Base-by-base conservation (phyloP, 1,140 invertebrate genomes). In the Drosophila cardini region DNA sequence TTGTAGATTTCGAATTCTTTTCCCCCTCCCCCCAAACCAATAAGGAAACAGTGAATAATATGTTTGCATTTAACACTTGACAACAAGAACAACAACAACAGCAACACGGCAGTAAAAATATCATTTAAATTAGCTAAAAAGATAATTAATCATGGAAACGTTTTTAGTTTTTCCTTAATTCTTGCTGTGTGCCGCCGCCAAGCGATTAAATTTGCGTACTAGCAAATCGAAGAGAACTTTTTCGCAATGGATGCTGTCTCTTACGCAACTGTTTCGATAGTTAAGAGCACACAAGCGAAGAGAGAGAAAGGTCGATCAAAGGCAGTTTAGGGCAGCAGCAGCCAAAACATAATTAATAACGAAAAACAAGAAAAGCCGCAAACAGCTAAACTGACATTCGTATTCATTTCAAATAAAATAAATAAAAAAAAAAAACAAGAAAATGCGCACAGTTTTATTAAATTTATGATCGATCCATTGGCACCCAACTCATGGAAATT, bases 401-500 rank as follows among this genome's bases (percentile, higher is more conserved):
- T 84, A 89, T 89, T 89, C 85, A 89, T 89, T 89, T 89, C 84
- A 89, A 89, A 89, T 89, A 89, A 89, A 89, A 89, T 76, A 87
- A 80, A 76, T 82, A 53, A 86, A 78, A 75, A 71, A 75, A 71
- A 26, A 65, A 68, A 73, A 73, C 50, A 77, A 64, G 45, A 76
- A 64, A 84, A 65, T 64, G 50, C 50, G 38, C 43, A 53, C 18
- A 53, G 52, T 78, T 60, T 80, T 58, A 77, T 72, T 81, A 50
- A 57, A 30, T 72, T 76, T 50, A 46, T 34, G 93, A 45, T 30
- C 30, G 26, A 52, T 21, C 9, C 38, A 21, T 36, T 5, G 8
- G 1, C 34, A 40, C n/a, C n/a, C 4, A 55, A 5, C 26, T 34
- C 26, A 60, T 16, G 57, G 58, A 62, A 62, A 26, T 26, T 45